Conservation (phyloP, 2,888 invertebrate genomes). For the Ormia ochracea region DNA sequence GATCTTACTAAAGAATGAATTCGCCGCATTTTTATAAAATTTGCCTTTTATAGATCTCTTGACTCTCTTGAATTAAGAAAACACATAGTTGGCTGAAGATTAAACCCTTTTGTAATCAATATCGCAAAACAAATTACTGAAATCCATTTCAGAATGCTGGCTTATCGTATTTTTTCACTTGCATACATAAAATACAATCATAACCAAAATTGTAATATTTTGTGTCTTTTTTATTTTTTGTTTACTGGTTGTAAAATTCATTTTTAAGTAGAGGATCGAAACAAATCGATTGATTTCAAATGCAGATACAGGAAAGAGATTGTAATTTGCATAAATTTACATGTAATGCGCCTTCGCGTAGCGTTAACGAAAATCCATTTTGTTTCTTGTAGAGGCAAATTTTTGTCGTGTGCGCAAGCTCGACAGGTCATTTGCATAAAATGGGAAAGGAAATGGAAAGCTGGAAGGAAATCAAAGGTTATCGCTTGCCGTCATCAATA, state of each 20-base stretch:
- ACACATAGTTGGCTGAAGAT: not conserved
- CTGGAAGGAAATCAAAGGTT: conserved; percentile 27
- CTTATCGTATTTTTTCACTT: conserved; percentile 25
- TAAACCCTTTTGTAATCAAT: conserved; percentile 49
- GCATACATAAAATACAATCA: conserved; percentile 23
- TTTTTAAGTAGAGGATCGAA: conserved; percentile 37
- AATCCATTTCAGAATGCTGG: not conserved
- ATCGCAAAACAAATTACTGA: conserved; percentile 13
- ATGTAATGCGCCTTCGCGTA: conserved; percentile 30
- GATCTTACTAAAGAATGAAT: too few species aligned
- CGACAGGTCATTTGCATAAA: conserved; percentile 75
- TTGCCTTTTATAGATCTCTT: not conserved
- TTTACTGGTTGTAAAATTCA: conserved; percentile 36
- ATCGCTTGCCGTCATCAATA: not conserved
- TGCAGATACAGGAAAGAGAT: not conserved
- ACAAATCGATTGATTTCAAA: conserved; percentile 42
- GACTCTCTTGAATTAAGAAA: not conserved
- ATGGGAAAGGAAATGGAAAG: too few species aligned
- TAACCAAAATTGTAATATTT: conserved; percentile 41
- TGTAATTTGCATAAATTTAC: conserved; percentile 57
- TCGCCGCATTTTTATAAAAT: too few species aligned
- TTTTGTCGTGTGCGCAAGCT: conserved; percentile 61
- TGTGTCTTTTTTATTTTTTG: not conserved
- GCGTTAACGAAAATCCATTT: conserved; percentile 31
- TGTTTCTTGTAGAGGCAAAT: too few species aligned